A percentile compares a stretch with the other conserved stretches of the same genome.
phyloP scores from a whole-genome alignment of 2,888 invertebrate species.

The Nomada ferruginata region DNA sequence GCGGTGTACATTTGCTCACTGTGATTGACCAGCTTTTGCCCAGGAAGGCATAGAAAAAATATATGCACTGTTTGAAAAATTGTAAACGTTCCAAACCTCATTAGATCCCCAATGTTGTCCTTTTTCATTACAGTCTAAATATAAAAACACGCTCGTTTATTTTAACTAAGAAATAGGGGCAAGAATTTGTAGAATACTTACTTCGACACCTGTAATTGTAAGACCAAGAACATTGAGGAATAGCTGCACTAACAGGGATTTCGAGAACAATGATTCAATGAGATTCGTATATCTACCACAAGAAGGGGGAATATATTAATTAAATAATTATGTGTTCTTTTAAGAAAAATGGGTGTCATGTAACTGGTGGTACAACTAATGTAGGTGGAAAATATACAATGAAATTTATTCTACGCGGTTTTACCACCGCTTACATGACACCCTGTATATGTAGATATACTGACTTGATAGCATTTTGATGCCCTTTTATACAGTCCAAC shows the following conservation, averaged over 20 bases:
- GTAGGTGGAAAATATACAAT: not conserved
- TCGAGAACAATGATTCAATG: constrained; percentile 20
- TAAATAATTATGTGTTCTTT: too few relatives aligned
- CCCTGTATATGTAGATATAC: not conserved
- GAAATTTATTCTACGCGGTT: too few relatives aligned
- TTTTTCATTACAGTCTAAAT: constrained; percentile 14
- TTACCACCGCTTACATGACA: too few relatives aligned
- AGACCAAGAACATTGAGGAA: not conserved
- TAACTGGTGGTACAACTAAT: too few relatives aligned
- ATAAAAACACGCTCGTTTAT: not conserved
- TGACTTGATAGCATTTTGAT: constrained; percentile 20
- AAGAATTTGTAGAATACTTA: not conserved
- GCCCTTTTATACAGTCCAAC: not conserved
- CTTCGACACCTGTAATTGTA: constrained; percentile 8
- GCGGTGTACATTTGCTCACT: not conserved
- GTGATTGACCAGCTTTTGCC: constrained; percentile 21
- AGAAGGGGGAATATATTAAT: not conserved
- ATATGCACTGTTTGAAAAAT: constrained; percentile 8
- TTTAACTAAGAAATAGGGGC: not conserved
- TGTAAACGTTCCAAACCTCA: not conserved
- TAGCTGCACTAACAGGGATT: constrained; percentile 7
- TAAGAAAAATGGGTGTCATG: too few relatives aligned
- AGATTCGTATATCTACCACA: constrained; percentile 4
- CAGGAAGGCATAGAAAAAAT: constrained; percentile 21
- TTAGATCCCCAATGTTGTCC: not conserved